Conservation (phyloP, 1,140 invertebrate species). For the Olivierus martensii region DNA sequence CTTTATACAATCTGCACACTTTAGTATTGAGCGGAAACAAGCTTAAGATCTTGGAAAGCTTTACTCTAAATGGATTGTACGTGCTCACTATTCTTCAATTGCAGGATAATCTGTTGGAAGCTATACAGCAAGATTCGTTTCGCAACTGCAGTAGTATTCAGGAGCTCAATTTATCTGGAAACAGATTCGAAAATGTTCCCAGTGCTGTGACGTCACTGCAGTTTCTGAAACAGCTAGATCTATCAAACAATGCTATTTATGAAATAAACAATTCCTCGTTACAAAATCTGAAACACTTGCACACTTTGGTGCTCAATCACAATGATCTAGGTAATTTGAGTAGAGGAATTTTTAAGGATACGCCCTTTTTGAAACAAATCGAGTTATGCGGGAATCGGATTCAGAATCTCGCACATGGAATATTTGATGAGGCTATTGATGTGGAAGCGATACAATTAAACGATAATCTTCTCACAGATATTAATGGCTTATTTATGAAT, state of each 20-base stretch:
- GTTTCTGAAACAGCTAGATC: conserved; percentile 58
- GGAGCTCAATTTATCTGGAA: conserved; percentile 23
- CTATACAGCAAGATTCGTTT: conserved; percentile 22
- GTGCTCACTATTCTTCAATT: conserved; percentile 67
- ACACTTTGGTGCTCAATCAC: conserved; percentile 64
- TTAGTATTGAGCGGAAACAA: conserved; percentile 62
- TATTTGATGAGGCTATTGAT: conserved; percentile 59
- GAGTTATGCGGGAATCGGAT: conserved; percentile 79
- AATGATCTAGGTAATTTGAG: conserved; percentile 50
- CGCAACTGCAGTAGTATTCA: conserved; percentile 23
- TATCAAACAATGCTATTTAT: conserved; percentile 70
- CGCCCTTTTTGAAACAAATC: conserved; percentile 63
- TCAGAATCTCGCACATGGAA: conserved; percentile 59
- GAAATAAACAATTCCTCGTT: conserved; percentile 8
- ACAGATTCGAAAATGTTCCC: conserved; percentile 20
- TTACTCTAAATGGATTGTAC: conserved; percentile 68
- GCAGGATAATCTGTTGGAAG: conserved; percentile 52
- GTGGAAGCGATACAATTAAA: conserved; percentile 73
- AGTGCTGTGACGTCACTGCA: conserved; percentile 25
- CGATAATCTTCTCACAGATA: conserved; percentile 65
- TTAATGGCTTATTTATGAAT: conserved; percentile 68
- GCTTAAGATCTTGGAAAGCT: conserved; percentile 56
- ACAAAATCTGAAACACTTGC: conserved; percentile 51
- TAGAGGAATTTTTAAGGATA: conserved; percentile 55
- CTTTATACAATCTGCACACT: conserved; percentile 69